Conservation (phyloP, 37 sponge, comb jelly and placozoan genomes). For the Chondrilla cf. caribensis region DNA sequence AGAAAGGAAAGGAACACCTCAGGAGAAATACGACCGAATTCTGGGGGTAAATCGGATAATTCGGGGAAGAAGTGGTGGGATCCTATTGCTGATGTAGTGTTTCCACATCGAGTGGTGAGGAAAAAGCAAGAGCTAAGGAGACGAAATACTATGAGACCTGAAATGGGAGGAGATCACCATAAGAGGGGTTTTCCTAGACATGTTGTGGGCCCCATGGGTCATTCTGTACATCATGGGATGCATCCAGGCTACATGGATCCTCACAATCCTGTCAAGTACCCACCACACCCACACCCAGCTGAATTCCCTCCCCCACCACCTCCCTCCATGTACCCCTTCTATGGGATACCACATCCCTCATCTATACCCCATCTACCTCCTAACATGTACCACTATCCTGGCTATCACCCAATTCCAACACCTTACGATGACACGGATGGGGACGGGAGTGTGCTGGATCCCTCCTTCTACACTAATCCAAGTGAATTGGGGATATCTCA, state of each 20-base stretch:
- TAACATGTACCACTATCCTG: not conserved
- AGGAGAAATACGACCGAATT: not conserved
- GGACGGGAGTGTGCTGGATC: not conserved
- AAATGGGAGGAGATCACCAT: no score
- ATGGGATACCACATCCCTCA: not conserved
- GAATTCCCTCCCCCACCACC: constrained; percentile 9
- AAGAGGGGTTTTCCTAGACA: not conserved
- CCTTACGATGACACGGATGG: not conserved
- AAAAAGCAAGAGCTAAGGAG: not conserved
- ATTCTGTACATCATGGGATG: not conserved
- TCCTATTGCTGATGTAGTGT: constrained; percentile 19
- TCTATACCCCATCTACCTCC: not conserved
- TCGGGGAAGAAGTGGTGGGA: constrained; percentile 16
- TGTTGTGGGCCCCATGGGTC: not conserved
- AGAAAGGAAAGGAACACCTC: not conserved
- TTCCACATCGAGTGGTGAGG: not conserved
- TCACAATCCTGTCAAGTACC: not conserved
- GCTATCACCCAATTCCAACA: not conserved
- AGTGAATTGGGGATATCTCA: not conserved
- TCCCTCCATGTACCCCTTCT: not conserved
- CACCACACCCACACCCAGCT: not conserved
- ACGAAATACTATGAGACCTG: not conserved
- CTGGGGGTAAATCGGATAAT: no score
- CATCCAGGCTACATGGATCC: not conserved
- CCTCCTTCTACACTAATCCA: not conserved